Evolutionary conservation across 2,113 vertebrate genomes (phyloP).

Genomic region (Cettia cetti): DNA sequence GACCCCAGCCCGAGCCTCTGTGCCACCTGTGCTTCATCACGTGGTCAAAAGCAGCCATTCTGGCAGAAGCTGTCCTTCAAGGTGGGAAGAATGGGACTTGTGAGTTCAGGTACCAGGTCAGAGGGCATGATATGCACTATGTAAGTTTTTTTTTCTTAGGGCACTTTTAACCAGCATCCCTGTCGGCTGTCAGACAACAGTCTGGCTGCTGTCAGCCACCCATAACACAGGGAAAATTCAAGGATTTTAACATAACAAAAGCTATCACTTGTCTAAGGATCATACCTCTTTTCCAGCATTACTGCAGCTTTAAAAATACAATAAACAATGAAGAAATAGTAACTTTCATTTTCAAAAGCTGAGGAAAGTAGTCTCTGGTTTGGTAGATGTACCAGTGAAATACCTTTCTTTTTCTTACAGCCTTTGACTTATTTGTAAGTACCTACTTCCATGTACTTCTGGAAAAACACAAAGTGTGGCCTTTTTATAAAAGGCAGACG

Average conservation of each 20-base stretch:
- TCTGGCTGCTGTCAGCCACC: background rate
- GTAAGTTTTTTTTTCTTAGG: background rate
- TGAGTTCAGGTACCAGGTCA: background rate
- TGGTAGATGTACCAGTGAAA: background rate
- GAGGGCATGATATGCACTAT: background rate
- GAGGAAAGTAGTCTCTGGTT: background rate
- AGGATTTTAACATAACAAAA: background rate
- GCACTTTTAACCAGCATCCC: background rate
- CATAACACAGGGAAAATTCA: background rate
- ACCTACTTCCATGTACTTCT: background rate
- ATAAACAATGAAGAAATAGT: background rate
- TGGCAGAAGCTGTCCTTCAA: background rate
- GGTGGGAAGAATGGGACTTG: background rate
- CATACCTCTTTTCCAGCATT: background rate
- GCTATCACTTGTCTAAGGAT: background rate
- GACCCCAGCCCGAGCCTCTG: background rate
- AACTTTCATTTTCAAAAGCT: background rate
- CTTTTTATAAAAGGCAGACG: background rate
- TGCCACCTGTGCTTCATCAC: background rate
- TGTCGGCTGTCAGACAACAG: too few species aligned
- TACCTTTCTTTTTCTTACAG: background rate
- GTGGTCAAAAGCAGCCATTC: background rate
- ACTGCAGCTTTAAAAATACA: background rate
- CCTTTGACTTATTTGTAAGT: background rate
- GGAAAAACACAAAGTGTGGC: background rate